Percentiles rank a stretch among this genome's conserved stretches.
Conservation (phyloP, 2,888 invertebrate species). For the Morpho deidamia region DNA sequence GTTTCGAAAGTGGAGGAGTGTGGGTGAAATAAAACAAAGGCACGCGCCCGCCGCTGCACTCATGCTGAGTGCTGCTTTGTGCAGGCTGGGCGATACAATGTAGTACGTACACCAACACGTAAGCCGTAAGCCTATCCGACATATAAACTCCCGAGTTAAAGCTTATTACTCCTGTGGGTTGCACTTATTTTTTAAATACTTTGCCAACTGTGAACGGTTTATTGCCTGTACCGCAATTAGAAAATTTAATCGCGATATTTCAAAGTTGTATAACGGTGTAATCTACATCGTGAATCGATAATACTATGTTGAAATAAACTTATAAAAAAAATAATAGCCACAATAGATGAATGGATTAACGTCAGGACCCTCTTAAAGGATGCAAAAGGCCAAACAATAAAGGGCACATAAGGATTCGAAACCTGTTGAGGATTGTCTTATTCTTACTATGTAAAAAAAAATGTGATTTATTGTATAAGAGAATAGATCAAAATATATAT, state of each 20-base stretch:
- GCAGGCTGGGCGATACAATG: conserved; percentile 65
- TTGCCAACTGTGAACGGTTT: not conserved
- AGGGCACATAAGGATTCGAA: too few relatives aligned
- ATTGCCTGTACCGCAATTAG: not conserved
- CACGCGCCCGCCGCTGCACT: conserved; percentile 68
- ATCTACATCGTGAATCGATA: too few relatives aligned
- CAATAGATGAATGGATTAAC: too few relatives aligned
- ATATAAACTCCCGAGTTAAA: conserved; percentile 25
- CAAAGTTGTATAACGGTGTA: too few relatives aligned
- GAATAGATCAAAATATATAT: too few relatives aligned
- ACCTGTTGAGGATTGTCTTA: too few relatives aligned
- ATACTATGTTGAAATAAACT: too few relatives aligned
- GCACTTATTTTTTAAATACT: conserved; percentile 17
- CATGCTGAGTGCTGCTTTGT: conserved; percentile 75
- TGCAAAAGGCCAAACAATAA: too few relatives aligned
- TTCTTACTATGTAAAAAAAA: too few relatives aligned
- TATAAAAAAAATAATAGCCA: too few relatives aligned
- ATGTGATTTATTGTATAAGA: too few relatives aligned
- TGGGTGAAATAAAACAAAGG: conserved; percentile 75
- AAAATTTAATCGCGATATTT: not conserved
- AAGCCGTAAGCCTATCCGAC: conserved; percentile 27
- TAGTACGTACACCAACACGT: conserved; percentile 40
- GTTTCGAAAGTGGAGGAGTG: conserved; percentile 68
- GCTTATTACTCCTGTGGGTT: conserved; percentile 27
- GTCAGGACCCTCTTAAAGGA: too few relatives aligned